A percentile compares a stretch with the other conserved stretches of the same genome.
These are phyloP conservation scores for Astropecten irregularis DNA, from an alignment of 53 echinoderm and acorn worm species.

Conservation along the genomic window DNA sequence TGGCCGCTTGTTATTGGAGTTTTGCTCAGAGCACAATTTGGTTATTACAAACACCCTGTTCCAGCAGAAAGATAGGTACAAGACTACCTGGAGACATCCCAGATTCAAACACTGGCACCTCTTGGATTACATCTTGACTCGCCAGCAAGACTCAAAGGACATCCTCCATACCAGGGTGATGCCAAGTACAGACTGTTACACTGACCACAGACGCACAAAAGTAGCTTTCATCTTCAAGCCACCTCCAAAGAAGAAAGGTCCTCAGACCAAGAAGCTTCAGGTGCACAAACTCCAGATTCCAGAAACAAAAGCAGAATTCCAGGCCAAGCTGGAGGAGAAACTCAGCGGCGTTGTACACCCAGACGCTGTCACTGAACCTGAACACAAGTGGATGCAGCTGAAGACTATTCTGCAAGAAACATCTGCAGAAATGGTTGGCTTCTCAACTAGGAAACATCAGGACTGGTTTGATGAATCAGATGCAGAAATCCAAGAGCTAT, in stretches of 20 bases:
- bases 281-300: background rate
- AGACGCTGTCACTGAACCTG: background rate
- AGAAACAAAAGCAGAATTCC: background rate
- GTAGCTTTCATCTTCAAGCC: conserved; percentile 23
- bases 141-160: conserved; percentile 27
- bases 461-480: background rate
- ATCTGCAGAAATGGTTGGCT: background rate
- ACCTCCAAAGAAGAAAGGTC: background rate
- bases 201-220: conserved; percentile 14
- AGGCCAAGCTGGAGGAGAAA: background rate
- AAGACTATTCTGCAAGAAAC: background rate
- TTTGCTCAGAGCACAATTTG: conserved; percentile 10
- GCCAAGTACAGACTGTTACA: conserved; percentile 37
- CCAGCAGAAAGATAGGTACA: conserved; percentile 45
- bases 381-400: background rate
- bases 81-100: conserved; percentile 54
- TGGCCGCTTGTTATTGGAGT: conserved; percentile 19
- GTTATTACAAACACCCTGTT: conserved; percentile 47
- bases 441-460: conserved; percentile 3
- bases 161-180: conserved; percentile 41
- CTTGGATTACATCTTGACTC: conserved; percentile 25
- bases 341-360: background rate
- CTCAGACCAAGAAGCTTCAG: background rate
- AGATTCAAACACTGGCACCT: conserved; percentile 51
- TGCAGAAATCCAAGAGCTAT: background rate